Evolutionary conservation across 1,140 invertebrate genomes (phyloP), one percentile per base, ranked within the genome.

Genomic region (Vanessa tameamea): DNA sequence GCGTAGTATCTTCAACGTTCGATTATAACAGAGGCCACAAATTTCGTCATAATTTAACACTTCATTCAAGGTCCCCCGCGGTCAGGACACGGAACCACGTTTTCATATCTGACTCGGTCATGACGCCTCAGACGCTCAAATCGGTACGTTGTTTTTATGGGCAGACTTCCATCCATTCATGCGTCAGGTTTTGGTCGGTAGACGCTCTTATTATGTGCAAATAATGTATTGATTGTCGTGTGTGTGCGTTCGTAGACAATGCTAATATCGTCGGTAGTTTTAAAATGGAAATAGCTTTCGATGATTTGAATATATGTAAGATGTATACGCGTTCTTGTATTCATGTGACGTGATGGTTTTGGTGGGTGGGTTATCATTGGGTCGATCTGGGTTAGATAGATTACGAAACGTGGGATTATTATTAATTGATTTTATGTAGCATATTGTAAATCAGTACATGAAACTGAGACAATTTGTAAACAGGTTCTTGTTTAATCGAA

Each of bases 161-260:
- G 55, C 76, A 81, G 66, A 77, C 82, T 82, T 87, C 85, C 85
- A 82, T 81, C 83, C 83, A 85, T 85, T 87, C 78, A 82, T 82
- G 72, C 79, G 75, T 74, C 72, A 68, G 59, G 47, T 73, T 71
- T 68, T 23, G 13, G 11, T 47, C 43, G 57, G n/a, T n/a, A 20
- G 64, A 53, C 23, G 50, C 59, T 51, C 48, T 50, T n/a, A 71
- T 71, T 55, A 48, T 69, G 67, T 63, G 72, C 67, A 47, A 64
- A 68, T 73, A 74, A 51, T 43, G 69, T 71, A 47, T 71, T 20
- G 20, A 57, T 11, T 57, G 2, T 15, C n/a, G 63, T 11, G 14
- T 16, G 16, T 50, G 20, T 26, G 31, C 16, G 13, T 26, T 0
- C 4, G 43, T 23, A 48, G n/a, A 15, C 63, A 48, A 47, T 23